Percentiles rank a stretch among this genome's conserved stretches.
phyloP scores from a whole-genome alignment of 2,888 invertebrate genomes.

The Eupithecia subumbrata region DNA sequence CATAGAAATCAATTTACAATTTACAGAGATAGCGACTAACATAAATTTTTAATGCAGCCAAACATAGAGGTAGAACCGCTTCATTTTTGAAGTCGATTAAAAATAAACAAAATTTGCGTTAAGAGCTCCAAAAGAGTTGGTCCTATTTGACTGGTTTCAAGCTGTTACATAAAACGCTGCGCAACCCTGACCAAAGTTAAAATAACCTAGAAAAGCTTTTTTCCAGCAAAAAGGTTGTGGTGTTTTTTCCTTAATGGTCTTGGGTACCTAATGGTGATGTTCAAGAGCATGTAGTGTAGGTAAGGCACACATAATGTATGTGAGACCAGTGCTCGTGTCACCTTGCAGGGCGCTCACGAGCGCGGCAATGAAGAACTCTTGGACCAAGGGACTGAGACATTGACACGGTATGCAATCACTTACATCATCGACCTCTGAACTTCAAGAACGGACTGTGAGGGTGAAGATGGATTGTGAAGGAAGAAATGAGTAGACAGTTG shows the following conservation, averaged over 20 bases:
- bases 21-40: no score
- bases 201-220: not conserved
- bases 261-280: not conserved
- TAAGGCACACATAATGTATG: not conserved
- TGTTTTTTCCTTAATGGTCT: not conserved
- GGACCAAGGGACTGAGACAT: slow-evolving; percentile 21
- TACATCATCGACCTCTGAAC: slow-evolving; percentile 32
- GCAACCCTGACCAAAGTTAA: not conserved
- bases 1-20: no score
- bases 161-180: not conserved
- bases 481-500: not conserved
- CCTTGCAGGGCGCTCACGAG: not conserved
- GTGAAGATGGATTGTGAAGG: not conserved
- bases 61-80: no score
- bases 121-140: not conserved
- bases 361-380: not conserved
- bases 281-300: not conserved
- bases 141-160: not conserved
- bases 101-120: not conserved
- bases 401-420: slow-evolving; percentile 33
- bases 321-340: not conserved
- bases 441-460: not conserved
- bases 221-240: not conserved
- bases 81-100: no score
- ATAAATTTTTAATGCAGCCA: no score